Conservation (phyloP, 2,888 invertebrate genomes). For the Caenorhabditis japonica region DNA sequence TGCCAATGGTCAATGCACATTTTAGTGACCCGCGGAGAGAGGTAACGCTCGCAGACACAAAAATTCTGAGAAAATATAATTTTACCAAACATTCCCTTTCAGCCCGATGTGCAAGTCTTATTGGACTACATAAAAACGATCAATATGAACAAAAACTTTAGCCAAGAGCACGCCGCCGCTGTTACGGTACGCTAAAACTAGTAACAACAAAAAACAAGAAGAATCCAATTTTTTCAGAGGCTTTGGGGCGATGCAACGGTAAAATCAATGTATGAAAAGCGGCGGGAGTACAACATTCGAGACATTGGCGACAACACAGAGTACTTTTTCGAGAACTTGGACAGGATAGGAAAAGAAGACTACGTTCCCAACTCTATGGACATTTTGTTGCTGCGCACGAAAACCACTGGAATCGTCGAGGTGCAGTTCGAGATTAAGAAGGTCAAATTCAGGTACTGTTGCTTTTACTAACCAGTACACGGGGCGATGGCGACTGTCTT, state of each 20-base stretch:
- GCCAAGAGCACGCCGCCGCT: constrained; percentile 3
- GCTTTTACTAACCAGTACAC: not conserved
- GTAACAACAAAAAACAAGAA: not conserved
- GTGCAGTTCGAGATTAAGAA: constrained; percentile 63
- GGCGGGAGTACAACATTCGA: constrained; percentile 68
- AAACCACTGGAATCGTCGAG: constrained; percentile 68
- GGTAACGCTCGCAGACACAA: constrained; percentile 30
- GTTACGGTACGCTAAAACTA: constrained; percentile 5
- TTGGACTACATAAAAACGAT: constrained; percentile 16
- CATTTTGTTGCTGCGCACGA: constrained; percentile 72
- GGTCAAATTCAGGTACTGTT: constrained; percentile 59
- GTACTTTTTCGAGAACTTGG: constrained; percentile 73
- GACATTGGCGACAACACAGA: constrained; percentile 74
- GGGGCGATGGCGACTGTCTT: not conserved
- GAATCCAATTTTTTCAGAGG: constrained; percentile 51
- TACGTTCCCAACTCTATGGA: constrained; percentile 71
- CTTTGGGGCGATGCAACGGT: constrained; percentile 61
- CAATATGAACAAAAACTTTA: constrained; percentile 17
- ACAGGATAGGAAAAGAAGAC: constrained; percentile 63
- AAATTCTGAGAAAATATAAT: not conserved
- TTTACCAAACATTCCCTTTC: constrained; percentile 29
- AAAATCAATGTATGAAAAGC: constrained; percentile 50
- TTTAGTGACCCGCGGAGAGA: constrained; percentile 63
- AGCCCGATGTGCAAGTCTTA: constrained; percentile 63
- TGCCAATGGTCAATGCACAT: constrained; percentile 62